Evolutionary conservation across 2,113 vertebrate genomes (phyloP), one percentile per base, ranked within the genome.

Genomic region (Burhinus bistriatus): DNA sequence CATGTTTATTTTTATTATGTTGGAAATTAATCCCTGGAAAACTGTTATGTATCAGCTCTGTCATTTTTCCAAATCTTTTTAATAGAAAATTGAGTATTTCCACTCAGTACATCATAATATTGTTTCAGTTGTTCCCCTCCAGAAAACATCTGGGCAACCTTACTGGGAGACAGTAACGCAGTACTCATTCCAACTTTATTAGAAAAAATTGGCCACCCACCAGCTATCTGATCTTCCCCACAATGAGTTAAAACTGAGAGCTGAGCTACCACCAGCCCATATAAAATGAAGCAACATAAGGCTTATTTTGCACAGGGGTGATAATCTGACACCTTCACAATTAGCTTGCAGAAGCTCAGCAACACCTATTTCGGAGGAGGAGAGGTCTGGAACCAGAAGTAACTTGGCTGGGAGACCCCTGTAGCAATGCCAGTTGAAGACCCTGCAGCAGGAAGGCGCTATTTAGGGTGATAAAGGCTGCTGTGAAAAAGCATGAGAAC

Each of bases 161-260:
- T 7, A 0, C 25, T 19, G 38, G 44, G 38, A 45, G 36, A 19
- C 1, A 6, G 51, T 2, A 30, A 54, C 3, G 15, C 13, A 12
- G 45, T 4, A 17, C 14, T 16, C 1, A 2, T 15, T 45, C 44
- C 51, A 64, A 5, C 20, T 6, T 17, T 3, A 18, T 12, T 10
- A 23, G 36, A 21, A 70, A 38, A 18, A 47, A 36, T 4, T 12
- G 5, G 15, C 47, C 6, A 3, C 65, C 25, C 2, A 2, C 34
- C 18, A 18, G 12, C 27, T 29, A 12, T 3, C 26, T 22, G 32
- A 0, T 32, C 29, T 57, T 55, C 21, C 51, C 26, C 34, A 52
- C n/a, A 19, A 12, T 3, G 20, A 38, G 30, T 12, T 23, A 15
- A 27, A 70, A 15, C 6, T 4, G 32, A 51, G 58, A 61, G 71